Base-by-base conservation (phyloP, 2,797 vertebrate species). In the Siniperca scherzeri region DNA sequence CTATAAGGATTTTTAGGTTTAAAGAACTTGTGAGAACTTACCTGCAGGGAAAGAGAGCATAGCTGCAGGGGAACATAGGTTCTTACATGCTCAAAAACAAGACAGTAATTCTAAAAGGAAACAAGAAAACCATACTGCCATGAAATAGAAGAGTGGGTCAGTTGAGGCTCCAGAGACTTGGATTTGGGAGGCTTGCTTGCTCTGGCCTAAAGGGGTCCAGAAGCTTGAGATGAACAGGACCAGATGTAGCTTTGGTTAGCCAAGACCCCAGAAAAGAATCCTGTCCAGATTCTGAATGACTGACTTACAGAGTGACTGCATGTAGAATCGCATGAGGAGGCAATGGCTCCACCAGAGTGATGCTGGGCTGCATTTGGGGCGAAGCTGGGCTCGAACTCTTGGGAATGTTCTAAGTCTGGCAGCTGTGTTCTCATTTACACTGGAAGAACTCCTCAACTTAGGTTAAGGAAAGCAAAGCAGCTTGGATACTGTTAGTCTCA, bases 61-160 rank as follows among this genome's bases (percentile, higher is more conserved):
- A 60, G 14, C 48, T 40, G 30, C 22, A 33, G 40, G 48, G 19
- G 60, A 60, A 66, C 66, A 40, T 16, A 55, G 1, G 12, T 53
- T 53, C 25, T 44, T 9, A 44, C 44, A 22, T 71, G 44, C 55
- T 77, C 5, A 5, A 67, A 71, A 56, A 33, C 9, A 62, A 78
- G 10, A 27, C 4, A 46, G 10, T 10, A 16, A 33, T 50, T 22
- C 5, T 60, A 9, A 36, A 36, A 66, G 17, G 52, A 68, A 70
- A 36, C 30, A 36, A 46, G 61, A 72, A 72, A 60, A 46, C 36
- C 59, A 25, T 40, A 27, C 44, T 36, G 4, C 44, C 14, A 71
- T 38, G 33, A 76, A 57, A 75, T 52, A 56, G 11, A 36, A 16
- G 64, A 46, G 27, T 69, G 46, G 56, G 56, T 68, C 64, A 42